Percentiles rank a stretch among this genome's conserved stretches.
These are phyloP conservation scores for Parnassius apollo DNA, from an alignment of 2,888 invertebrate species.

Conservation along the genomic window DNA sequence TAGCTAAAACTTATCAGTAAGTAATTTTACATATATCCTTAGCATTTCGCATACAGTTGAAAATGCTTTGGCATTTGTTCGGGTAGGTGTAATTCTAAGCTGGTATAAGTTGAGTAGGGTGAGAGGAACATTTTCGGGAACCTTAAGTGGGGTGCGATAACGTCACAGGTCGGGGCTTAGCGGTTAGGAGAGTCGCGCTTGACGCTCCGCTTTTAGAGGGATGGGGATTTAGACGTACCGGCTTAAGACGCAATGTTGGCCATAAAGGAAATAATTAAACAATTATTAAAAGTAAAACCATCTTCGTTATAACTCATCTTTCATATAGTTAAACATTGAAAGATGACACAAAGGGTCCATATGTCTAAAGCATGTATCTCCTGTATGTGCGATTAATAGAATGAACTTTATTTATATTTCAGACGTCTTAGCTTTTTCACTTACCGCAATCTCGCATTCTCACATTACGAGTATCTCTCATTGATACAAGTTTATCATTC, in stretches of 20 bases:
- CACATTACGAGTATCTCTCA: too few relatives aligned
- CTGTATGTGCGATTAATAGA: too few relatives aligned
- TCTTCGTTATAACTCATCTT: too few relatives aligned
- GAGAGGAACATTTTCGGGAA: conserved; percentile 28
- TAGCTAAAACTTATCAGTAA: conserved; percentile 4
- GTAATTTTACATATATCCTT: conserved; percentile 14
- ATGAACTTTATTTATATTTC: too few relatives aligned
- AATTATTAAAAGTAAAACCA: too few relatives aligned
- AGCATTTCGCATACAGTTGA: background rate
- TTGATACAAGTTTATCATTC: too few relatives aligned
- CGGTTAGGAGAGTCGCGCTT: conserved; percentile 70
- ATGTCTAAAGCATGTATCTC: too few relatives aligned
- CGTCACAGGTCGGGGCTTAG: conserved; percentile 74
- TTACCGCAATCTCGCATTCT: too few relatives aligned
- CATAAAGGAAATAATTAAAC: background rate
- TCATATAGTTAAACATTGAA: too few relatives aligned
- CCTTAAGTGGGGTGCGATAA: conserved; percentile 60
- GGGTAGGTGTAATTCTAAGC: conserved; percentile 21
- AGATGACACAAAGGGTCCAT: too few relatives aligned
- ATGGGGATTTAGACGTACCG: conserved; percentile 68
- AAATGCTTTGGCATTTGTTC: conserved; percentile 1
- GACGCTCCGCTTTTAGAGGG: conserved; percentile 68
- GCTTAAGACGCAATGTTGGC: conserved; percentile 56
- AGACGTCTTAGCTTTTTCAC: too few relatives aligned
- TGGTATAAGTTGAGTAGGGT: conserved; percentile 29